Base-by-base conservation (phyloP, 2,797 vertebrate species). In the Pangasius macronema region DNA sequence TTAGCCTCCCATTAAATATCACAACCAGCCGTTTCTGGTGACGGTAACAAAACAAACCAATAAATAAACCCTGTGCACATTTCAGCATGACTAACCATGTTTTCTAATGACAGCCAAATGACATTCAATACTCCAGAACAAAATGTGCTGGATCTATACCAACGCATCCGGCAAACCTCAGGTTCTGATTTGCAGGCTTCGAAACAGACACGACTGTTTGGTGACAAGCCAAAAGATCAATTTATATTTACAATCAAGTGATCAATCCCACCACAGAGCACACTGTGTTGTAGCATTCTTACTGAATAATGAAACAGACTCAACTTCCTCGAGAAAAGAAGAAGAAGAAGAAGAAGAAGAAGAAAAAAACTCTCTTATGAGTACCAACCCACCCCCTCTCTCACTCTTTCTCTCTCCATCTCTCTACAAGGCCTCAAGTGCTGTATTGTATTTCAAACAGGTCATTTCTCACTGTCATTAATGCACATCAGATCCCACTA, bases 401-500 rank as follows among this genome's bases (percentile, higher is more conserved):
- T 55, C 63, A 22, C 80, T 18, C 57, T 6, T 42, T 84, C 53
- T 85, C 90, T 59, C 75, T 76, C 55, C 20, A 89, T 73, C 88
- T 86, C 61, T 91, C 81, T 90, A 51, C 87, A 77, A 85, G n/a
- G 80, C 88, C 89, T 82, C 88, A 92, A 95, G 93, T 93, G 93
- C 93, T 91, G 94, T 95, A 95, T 95, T 94, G 92, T 94, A 90
- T 96, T 96, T 96, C 95, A 95, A 88, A 91, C 92, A 88, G 92
- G 90, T 92, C 94, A 94, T 96, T 95, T 94, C 92, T 96, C 95
- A 95, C 93, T 95, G 95, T 96, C 95, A 95, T 94, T 96, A 96
- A 96, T 94, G 94, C 92, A 93, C 93, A 95, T 95, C 93, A 94
- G 93, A 94, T 95, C 93, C 94, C 93, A 93, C 92, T 92, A 94